Conservation (phyloP, 2,113 vertebrate genomes). For the Actinemys pallida region DNA sequence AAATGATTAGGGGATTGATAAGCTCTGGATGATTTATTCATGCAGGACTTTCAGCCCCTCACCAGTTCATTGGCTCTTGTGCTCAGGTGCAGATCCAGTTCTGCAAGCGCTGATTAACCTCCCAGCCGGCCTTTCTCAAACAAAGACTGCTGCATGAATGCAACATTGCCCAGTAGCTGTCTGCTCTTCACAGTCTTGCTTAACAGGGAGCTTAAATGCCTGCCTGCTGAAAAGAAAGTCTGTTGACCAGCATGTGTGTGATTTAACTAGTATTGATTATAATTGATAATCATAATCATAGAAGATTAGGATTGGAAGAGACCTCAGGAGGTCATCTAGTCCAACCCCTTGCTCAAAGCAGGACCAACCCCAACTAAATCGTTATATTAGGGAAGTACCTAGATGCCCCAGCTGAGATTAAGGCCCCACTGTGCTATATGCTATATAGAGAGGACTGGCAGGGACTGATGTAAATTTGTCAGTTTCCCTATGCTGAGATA, state of each 20-base stretch:
- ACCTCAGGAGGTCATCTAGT: too few relatives aligned
- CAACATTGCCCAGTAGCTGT: conserved; percentile 21
- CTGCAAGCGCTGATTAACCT: conserved; percentile 1
- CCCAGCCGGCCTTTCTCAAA: conserved; percentile 49
- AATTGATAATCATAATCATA: too few relatives aligned
- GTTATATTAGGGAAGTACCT: too few relatives aligned
- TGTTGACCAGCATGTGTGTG: conserved; percentile 59
- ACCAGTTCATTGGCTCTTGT: conserved; percentile 8
- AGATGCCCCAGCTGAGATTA: not conserved
- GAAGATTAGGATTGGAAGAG: too few relatives aligned
- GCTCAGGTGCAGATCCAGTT: conserved; percentile 16
- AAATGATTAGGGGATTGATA: conserved; percentile 57
- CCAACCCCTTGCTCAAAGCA: too few relatives aligned
- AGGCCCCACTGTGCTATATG: not conserved
- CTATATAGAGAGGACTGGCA: not conserved
- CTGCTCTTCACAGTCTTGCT: conserved; percentile 18
- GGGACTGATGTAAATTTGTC: not conserved
- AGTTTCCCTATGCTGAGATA: not conserved
- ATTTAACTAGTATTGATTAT: conserved; percentile 66
- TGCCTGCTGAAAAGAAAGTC: conserved; percentile 33
- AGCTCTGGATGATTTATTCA: conserved; percentile 65
- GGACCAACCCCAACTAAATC: too few relatives aligned
- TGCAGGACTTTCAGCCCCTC: conserved; percentile 38
- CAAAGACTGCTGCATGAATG: conserved; percentile 42
- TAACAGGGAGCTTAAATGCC: not conserved